These are phyloP conservation scores for Rhopalosiphum maidis DNA, from an alignment of 1,140 invertebrate species.

Conservation along the genomic window DNA sequence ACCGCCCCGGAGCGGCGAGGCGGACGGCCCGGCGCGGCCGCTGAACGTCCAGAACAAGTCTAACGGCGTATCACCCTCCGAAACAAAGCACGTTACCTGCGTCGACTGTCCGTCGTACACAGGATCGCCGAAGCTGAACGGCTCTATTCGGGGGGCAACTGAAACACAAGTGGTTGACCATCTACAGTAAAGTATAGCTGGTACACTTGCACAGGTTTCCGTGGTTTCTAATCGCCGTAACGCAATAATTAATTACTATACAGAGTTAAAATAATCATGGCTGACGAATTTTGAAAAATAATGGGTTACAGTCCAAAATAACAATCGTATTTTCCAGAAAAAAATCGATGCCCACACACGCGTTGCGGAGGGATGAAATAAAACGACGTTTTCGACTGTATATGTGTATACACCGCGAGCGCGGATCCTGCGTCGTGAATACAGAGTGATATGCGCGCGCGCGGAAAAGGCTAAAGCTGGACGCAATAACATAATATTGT, in stretches of 20 bases:
- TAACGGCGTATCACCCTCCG: conserved; percentile 66
- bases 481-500: not conserved
- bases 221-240: not conserved
- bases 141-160: conserved; percentile 71
- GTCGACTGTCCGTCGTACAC: conserved; percentile 64
- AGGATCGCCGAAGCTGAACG: conserved; percentile 66
- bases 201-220: not conserved
- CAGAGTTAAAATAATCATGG: not conserved
- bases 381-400: not conserved
- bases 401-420: not conserved
- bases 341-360: not conserved
- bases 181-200: not conserved
- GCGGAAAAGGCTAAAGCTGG: not conserved
- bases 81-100: conserved; percentile 57
- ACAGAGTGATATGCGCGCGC: not conserved
- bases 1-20: not conserved
- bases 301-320: not conserved
- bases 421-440: not conserved
- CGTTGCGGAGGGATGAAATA: not conserved
- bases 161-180: conserved; percentile 61
- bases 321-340: not conserved
- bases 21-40: no score
- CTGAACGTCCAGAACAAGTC: conserved; percentile 66
- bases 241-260: not conserved
- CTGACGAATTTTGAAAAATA: not conserved